Percentiles rank a stretch among this genome's conserved stretches.
Evolutionary conservation across 2,797 vertebrate genomes (phyloP).

Genomic region (Peromyscus eremicus): DNA sequence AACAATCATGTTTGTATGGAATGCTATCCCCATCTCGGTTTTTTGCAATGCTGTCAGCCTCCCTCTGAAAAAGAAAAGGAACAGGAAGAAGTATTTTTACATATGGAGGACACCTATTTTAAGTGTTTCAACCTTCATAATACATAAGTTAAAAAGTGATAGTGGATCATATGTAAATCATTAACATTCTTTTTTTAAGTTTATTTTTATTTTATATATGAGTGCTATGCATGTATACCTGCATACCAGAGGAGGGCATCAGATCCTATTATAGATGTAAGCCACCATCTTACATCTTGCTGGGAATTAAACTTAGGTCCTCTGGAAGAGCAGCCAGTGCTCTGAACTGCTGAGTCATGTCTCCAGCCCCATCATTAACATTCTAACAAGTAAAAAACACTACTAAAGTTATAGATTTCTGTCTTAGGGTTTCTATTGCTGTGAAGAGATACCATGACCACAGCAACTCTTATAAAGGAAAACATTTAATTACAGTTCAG

Average conservation of each 20-base stretch:
- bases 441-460: neutral
- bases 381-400: neutral
- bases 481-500: neutral
- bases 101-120: neutral
- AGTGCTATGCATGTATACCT: neutral
- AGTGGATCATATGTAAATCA: neutral
- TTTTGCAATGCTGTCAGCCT: neutral
- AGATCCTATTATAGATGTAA: neutral
- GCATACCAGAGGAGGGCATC: neutral
- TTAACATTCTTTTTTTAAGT: neutral
- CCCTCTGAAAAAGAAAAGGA: constrained; percentile 37
- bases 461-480: neutral
- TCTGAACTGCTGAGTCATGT: neutral
- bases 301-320: neutral
- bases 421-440: neutral
- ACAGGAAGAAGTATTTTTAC: constrained; percentile 4
- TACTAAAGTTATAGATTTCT: constrained; percentile 8
- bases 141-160: constrained; percentile 16
- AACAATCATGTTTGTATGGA: neutral
- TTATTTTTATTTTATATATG: neutral
- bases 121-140: constrained; percentile 21
- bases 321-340: neutral
- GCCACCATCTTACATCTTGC: too few species aligned
- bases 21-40: neutral
- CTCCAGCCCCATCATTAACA: neutral